Conservation (phyloP, 2,113 vertebrate species). For the Xenus cinereus region DNA sequence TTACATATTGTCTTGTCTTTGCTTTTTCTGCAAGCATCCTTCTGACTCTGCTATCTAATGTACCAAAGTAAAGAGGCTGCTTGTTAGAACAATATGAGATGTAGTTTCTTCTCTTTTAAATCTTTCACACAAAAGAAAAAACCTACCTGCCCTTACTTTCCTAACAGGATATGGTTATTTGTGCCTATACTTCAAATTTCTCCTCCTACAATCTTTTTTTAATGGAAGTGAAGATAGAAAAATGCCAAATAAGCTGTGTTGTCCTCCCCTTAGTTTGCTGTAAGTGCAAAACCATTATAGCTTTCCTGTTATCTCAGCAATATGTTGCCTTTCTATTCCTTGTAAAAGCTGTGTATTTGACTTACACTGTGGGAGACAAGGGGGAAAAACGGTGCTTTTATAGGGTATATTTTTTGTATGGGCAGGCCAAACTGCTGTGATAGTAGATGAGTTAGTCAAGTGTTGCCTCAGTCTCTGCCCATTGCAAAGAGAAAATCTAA, state of each 20-base stretch:
- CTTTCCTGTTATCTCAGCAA: constrained; percentile 29
- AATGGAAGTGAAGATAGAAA: neutral
- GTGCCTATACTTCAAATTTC: neutral
- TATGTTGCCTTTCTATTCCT: neutral
- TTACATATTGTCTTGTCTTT: neutral
- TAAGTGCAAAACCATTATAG: constrained; percentile 4
- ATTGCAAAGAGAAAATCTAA: neutral
- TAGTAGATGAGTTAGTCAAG: neutral
- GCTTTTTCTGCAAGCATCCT: neutral
- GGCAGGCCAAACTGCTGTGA: neutral
- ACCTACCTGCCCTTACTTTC: neutral
- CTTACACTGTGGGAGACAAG: neutral
- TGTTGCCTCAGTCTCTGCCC: neutral
- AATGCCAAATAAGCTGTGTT: neutral
- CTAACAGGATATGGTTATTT: neutral
- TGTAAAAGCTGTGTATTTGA: constrained; percentile 1
- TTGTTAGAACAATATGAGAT: neutral
- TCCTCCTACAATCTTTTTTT: neutral
- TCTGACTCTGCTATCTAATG: neutral
- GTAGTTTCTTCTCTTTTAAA: neutral
- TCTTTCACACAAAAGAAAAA: neutral
- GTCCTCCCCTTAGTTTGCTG: neutral
- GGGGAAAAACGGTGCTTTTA: neutral
- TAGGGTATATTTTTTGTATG: neutral
- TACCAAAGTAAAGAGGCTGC: neutral